Evolutionary conservation across 2,797 vertebrate species (phyloP).

Genomic region (Crypturellus tataupa): DNA sequence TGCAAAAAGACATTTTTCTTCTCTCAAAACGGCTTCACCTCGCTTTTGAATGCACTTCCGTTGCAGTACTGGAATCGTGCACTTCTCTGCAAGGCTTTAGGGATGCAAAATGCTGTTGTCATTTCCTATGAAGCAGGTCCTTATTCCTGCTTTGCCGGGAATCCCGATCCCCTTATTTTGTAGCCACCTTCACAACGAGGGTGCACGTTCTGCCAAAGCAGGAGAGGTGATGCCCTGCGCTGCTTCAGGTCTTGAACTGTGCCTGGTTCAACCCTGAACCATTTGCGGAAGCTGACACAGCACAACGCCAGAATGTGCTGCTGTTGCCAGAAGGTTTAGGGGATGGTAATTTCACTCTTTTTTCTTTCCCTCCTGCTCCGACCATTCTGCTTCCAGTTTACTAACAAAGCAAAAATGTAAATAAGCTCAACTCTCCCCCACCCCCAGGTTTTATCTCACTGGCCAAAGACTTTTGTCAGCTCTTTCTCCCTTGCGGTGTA

Average conservation of each 20-base stretch:
- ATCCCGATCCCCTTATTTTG: neutral
- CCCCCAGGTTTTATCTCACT: constrained; percentile 61
- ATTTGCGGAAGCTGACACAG: constrained; percentile 71
- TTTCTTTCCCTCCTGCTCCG: constrained; percentile 46
- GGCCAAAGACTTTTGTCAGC: constrained; percentile 78
- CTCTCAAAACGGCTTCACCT: neutral
- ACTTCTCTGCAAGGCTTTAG: neutral
- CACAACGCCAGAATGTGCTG: constrained; percentile 61
- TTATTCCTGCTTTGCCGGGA: constrained; percentile 49
- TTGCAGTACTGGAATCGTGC: neutral
- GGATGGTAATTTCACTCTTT: constrained; percentile 67
- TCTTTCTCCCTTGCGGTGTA: constrained; percentile 67
- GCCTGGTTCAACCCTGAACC: constrained; percentile 39
- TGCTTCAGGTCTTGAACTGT: constrained; percentile 47
- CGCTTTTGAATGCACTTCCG: neutral
- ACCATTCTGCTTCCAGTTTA: constrained; percentile 61
- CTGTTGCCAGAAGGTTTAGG: constrained; percentile 69
- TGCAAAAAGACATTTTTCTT: neutral
- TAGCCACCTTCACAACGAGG: constrained; percentile 27
- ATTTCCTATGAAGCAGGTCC: neutral
- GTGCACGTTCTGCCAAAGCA: neutral
- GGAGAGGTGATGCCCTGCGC: neutral
- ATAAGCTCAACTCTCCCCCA: constrained; percentile 68
- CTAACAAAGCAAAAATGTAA: constrained; percentile 85
- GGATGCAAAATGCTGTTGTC: neutral